Base-by-base conservation (phyloP, 2,113 vertebrate genomes). In the Crotalus helleri region DNA sequence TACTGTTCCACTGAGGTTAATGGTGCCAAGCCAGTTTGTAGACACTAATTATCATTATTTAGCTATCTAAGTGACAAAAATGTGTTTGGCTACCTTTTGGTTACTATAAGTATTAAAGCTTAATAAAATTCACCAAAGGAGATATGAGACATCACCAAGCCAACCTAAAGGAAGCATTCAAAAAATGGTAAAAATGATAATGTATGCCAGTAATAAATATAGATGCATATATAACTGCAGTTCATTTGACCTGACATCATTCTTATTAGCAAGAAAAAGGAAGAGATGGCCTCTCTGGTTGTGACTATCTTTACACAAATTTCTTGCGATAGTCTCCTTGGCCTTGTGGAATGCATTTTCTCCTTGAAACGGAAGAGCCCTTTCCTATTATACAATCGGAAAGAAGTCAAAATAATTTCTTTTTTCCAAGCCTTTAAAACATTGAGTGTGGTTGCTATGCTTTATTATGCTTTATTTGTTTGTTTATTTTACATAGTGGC, bases 1-100 rank as follows among this genome's bases (percentile, higher is more conserved):
- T 74, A 92, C 39, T 81, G 53, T 93, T 92, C 59, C 93, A 94
- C 87, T 81, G 92, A 94, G 95, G 86, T 92, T 86, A 92, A 21
- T 4, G 0, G 49, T 21, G 8, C 3, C 57, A 21, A 93, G 81
- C 17, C 53, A 53, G 21, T 87, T 93, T 89, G n/a, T 23, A 94
- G 86, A 59, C 89, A 54, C 23, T 93, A 61, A 61, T 0, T 13
- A 85, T 87, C 1, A 89, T 33, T 23, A 15, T 15, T 54, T 90
- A 58, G 0, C 0, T 6, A 61, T 15, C 0, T 29, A 92, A 95
- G 5, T 55, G 39, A 57, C 85, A 69, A 92, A 12, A 19, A 61
- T 86, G 90, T 87, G 39, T 93, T 94, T 86, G 46, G 85, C 87
- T 94, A 74, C 51, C 33, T 46, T 51, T 85, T 9, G 0, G 85